A percentile compares a stretch with the other conserved stretches of the same genome.
Conservation (phyloP, 2,888 invertebrate species). For the Dascillus cervinus region DNA sequence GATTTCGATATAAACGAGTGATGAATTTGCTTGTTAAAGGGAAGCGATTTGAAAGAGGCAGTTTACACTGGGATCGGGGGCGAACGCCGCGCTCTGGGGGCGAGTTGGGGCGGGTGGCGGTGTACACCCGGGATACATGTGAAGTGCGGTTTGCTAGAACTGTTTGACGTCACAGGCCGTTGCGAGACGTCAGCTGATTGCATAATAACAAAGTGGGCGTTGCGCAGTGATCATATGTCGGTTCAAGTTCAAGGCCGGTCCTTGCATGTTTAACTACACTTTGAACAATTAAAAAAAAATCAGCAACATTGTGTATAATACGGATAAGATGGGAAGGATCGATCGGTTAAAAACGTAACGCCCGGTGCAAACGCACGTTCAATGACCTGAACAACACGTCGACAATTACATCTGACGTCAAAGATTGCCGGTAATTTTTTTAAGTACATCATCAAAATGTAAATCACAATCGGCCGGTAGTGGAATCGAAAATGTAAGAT, state of each 20-base stretch:
- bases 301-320: constrained; percentile 6
- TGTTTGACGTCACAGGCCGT: constrained; percentile 35
- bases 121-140: constrained; percentile 15
- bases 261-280: constrained; percentile 29
- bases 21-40: constrained; percentile 5
- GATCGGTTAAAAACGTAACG: constrained; percentile 2
- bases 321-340: not conserved
- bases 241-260: constrained; percentile 39
- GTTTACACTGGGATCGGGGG: constrained; percentile 16
- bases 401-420: too few species aligned
- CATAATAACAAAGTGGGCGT: constrained; percentile 41
- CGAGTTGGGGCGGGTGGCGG: constrained; percentile 10
- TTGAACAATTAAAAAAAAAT: constrained; percentile 23
- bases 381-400: too few species aligned
- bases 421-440: too few species aligned
- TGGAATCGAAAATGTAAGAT: too few species aligned
- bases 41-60: constrained; percentile 17
- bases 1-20: too few species aligned
- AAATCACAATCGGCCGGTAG: too few species aligned
- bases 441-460: too few species aligned
- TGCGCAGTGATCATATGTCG: constrained; percentile 34
- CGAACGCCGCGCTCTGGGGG: too few species aligned
- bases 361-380: constrained; percentile 1
- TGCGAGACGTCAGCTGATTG: constrained; percentile 42
- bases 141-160: constrained; percentile 26